Evolutionary conservation across 1,140 invertebrate species (phyloP).

Genomic region (Psilanteris sp.): DNA sequence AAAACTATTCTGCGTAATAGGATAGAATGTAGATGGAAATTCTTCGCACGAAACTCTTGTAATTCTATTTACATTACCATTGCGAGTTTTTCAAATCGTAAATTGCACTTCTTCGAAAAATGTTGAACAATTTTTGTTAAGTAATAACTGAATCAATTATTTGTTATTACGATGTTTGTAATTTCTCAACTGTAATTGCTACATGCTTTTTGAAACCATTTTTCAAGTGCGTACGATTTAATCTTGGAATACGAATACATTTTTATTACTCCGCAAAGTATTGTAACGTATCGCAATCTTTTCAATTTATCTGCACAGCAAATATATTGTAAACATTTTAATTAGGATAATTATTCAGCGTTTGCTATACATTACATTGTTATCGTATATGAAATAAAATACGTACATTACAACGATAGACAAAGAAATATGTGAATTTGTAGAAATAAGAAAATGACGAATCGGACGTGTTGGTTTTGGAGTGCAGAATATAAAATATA

Average conservation of each 20-base stretch:
- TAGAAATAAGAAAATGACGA: no score
- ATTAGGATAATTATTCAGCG: no score
- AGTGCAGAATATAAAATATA: no score
- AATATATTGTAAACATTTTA: no score
- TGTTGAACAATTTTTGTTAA: slow-evolving; percentile 27
- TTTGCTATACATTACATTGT: no score
- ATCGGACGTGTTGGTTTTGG: no score
- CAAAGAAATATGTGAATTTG: no score
- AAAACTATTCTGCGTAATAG: slow-evolving; percentile 43
- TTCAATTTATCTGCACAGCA: no score
- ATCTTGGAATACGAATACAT: not conserved
- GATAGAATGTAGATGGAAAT: slow-evolving; percentile 12
- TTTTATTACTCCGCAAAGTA: no score
- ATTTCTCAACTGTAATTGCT: slow-evolving; percentile 8
- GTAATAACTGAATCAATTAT: slow-evolving; percentile 29
- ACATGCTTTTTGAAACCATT: slow-evolving; percentile 8
- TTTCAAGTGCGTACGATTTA: not conserved
- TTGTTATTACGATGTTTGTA: slow-evolving; percentile 23
- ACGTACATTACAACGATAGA: no score
- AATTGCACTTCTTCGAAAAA: slow-evolving; percentile 18
- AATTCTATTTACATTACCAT: slow-evolving; percentile 39
- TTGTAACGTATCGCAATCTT: no score
- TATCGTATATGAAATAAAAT: no score
- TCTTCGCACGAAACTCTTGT: slow-evolving; percentile 10
- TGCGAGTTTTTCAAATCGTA: slow-evolving; percentile 17